A percentile compares a stretch with the other conserved stretches of the same genome.
Conservation (phyloP, 2,113 vertebrate species). For the Colaptes auratus region DNA sequence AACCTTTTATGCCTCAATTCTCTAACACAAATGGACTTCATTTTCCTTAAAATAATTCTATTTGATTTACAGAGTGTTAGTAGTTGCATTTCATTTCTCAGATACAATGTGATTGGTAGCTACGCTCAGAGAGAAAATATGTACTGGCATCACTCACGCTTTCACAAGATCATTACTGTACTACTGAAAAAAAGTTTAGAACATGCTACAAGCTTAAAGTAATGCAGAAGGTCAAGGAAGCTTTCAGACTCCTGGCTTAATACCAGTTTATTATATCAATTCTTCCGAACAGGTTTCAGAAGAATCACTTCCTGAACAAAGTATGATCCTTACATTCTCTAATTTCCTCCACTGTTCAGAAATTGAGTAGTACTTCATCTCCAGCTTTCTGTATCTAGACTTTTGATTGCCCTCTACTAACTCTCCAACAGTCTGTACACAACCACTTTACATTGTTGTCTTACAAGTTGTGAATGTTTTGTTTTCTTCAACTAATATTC, state of each 20-base stretch:
- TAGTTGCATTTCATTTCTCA: background rate
- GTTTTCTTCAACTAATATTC: background rate
- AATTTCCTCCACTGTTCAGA: background rate
- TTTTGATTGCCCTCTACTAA: background rate
- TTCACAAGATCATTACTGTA: background rate
- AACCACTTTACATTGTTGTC: background rate
- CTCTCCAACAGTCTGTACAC: background rate
- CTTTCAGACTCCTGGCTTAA: background rate
- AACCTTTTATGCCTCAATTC: background rate
- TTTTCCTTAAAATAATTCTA: background rate
- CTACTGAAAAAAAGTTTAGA: background rate
- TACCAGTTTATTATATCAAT: background rate
- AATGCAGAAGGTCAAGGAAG: background rate
- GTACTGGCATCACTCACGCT: background rate
- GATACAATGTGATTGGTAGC: background rate
- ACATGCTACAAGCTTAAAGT: background rate
- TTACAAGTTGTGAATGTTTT: background rate
- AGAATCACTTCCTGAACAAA: background rate
- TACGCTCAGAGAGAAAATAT: background rate
- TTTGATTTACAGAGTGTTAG: background rate
- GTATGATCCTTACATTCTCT: background rate
- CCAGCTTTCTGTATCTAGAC: background rate
- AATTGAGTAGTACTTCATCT: background rate
- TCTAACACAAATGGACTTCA: background rate
- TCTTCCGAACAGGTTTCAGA: background rate